phyloP scores from a whole-genome alignment of 2,888 invertebrate genomes.

The Drosophila fungiperda region DNA sequence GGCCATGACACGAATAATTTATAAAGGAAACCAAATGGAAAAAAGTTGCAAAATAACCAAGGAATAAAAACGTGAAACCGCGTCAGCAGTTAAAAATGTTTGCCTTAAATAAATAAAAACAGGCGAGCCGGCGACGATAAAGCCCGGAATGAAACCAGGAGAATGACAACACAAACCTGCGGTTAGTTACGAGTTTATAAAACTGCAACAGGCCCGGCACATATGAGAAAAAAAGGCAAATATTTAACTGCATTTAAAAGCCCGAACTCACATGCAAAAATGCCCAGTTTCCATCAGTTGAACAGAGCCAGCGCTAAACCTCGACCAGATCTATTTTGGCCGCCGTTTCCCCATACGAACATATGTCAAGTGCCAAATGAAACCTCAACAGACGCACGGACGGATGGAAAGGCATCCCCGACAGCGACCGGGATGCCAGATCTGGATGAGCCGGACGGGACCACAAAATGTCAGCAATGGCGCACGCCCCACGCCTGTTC shows the following conservation, averaged over 20 bases:
- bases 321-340: constrained; percentile 30
- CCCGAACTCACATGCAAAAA: constrained; percentile 33
- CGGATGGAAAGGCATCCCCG: constrained; percentile 3
- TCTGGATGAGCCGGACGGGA: constrained; percentile 46
- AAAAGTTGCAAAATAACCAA: constrained; percentile 18
- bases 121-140: constrained; percentile 46
- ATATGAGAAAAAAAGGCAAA: constrained; percentile 54
- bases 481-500: constrained; percentile 71
- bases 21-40: constrained; percentile 45
- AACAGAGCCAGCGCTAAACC: constrained; percentile 1
- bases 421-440: constrained; percentile 19
- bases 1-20: constrained; percentile 75
- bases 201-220: constrained; percentile 53
- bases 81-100: constrained; percentile 76
- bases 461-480: constrained; percentile 64
- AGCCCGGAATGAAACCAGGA: constrained; percentile 29
- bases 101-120: constrained; percentile 63
- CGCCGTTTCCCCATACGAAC: constrained; percentile 59
- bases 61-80: constrained; percentile 55
- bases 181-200: constrained; percentile 78
- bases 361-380: constrained; percentile 78
- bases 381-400: constrained; percentile 61
- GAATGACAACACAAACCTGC: constrained; percentile 72
- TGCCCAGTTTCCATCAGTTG: constrained; percentile 17
- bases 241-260: constrained; percentile 73